Conservation (phyloP, 1,140 invertebrate genomes). For the Ptiloglossa arizonensis region DNA sequence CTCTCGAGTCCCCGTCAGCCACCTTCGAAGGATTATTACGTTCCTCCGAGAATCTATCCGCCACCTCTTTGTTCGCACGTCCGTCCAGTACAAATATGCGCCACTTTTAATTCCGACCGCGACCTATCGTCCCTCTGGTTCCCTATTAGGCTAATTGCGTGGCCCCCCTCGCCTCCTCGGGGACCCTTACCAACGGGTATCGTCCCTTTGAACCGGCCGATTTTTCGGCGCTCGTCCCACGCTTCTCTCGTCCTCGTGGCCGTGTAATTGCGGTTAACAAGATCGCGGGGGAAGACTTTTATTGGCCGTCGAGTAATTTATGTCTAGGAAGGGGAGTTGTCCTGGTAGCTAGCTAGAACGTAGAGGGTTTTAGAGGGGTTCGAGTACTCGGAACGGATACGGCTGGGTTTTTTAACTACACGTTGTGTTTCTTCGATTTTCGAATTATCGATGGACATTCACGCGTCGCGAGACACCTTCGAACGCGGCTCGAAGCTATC, state of each 20-base stretch:
- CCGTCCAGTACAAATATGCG: conserved; percentile 30
- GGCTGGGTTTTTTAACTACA: no score
- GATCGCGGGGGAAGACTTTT: conserved; percentile 12
- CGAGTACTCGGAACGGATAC: no score
- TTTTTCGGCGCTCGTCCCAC: background rate
- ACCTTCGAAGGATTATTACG: conserved; percentile 23
- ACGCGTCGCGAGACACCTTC: no score
- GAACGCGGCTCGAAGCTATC: no score
- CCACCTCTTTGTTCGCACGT: conserved; percentile 56
- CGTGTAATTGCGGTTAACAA: conserved; percentile 29
- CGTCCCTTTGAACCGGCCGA: conserved; percentile 4
- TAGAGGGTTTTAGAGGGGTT: background rate
- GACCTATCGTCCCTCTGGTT: background rate
- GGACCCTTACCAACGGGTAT: background rate
- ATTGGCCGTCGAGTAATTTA: conserved; percentile 9
- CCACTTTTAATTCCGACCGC: conserved; percentile 28
- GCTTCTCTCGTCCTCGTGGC: background rate
- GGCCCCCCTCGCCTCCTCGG: background rate
- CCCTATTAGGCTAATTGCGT: conserved; percentile 31
- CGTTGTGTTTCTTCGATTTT: no score
- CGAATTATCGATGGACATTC: no score
- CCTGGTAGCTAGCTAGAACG: background rate
- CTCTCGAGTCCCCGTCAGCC: background rate
- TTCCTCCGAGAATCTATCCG: conserved; percentile 26
- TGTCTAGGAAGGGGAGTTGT: background rate